These are phyloP conservation scores for Dasypus novemcinctus DNA, from an alignment of 2,113 vertebrate genomes.

Conservation along the genomic window DNA sequence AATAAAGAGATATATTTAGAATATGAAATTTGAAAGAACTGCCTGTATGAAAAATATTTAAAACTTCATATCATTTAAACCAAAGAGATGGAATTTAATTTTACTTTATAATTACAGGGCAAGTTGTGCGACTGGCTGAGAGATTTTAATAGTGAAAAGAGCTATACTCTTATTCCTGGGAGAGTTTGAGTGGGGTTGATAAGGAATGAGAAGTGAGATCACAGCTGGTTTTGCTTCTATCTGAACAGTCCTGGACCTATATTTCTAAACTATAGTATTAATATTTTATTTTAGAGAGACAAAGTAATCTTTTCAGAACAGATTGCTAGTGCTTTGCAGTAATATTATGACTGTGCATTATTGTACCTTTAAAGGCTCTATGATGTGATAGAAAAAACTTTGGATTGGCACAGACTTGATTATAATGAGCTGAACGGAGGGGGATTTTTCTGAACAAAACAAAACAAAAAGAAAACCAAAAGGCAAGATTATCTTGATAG, in stretches of 20 bases:
- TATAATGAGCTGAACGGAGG: neutral
- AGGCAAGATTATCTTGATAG: neutral
- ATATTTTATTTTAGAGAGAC: neutral
- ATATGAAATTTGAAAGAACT: conserved; percentile 19
- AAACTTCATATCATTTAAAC: neutral
- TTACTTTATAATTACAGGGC: neutral
- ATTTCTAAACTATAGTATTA: neutral
- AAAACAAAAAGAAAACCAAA: neutral
- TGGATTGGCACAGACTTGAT: neutral
- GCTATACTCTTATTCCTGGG: neutral
- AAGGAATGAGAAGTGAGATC: neutral
- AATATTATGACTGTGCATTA: neutral
- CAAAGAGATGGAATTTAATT: conserved; percentile 26
- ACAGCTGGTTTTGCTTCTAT: neutral
- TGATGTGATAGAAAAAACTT: neutral
- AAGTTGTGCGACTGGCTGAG: neutral
- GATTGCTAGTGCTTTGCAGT: neutral
- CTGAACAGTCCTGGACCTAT: neutral
- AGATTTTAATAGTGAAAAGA: neutral
- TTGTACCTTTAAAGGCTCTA: neutral
- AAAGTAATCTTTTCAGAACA: neutral
- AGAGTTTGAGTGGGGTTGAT: neutral
- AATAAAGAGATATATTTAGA: conserved; percentile 14
- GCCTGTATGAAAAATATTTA: neutral
- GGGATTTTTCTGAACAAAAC: neutral